Evolutionary conservation across 2,888 invertebrate species (phyloP), one percentile per base, ranked within the genome.

Genomic region (Caenorhabditis doughertyi): DNA sequence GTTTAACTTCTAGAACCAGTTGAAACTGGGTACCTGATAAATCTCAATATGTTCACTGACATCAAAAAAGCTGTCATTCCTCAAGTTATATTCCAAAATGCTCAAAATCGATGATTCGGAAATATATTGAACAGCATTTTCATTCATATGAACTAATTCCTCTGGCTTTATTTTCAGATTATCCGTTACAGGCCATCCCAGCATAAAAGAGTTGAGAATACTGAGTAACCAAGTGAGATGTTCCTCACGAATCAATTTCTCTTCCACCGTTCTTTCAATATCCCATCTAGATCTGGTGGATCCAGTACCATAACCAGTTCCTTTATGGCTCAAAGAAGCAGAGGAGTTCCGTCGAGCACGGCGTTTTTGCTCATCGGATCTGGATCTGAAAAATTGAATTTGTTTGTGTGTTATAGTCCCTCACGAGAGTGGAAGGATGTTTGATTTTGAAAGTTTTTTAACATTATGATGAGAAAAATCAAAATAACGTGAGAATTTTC

Each of bases 41-140:
- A 92, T 84, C 60, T 91, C 90, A 79, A 92, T 87, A 71, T 91
- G 92, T 44, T 92, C 89, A 49, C 84, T 85, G 32, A 92, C 87
- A 72, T 92, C 92, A 62, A 92, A 90, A n/a, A 92, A 88, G 25
- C 85, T 86, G 79, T 92, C 92, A 74, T 92, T 92, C 49, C 86
- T 85, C 58, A 91, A 83, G 65, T 90, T 90, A 56, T 91, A 91
- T 62, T 90, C 91, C 27, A 91, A 62, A 25, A 91, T 76, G 7
- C 80, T 74, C 23, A 90, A 71, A 13, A 91, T 58, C 3, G 86
- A 80, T 16, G 90, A 90, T 3, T 79, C 77, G 23, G 76, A 60
- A 47, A 85, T 79, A n/a, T 83, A 53, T 23, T 76, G 60, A 9
- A 85, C 65, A 2, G 83, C 83, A 9, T 35, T 71, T 11, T 81